Evolutionary conservation across 2,113 vertebrate species (phyloP), one percentile per base, ranked within the genome.

Genomic region (Girardinichthys multiradiatus): DNA sequence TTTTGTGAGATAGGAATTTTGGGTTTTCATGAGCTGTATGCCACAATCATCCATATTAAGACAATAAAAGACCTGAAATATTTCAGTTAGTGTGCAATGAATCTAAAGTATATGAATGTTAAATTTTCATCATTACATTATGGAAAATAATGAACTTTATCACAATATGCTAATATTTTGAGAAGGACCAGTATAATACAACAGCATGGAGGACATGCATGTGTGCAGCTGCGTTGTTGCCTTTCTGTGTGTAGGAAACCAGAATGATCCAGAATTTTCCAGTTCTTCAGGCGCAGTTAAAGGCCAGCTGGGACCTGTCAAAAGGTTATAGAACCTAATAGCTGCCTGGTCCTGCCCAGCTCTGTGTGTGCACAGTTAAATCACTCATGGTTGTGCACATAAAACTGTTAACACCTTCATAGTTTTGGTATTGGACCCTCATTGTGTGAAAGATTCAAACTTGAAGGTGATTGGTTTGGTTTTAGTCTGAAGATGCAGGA

Each of bases 281-380:
- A 72, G 74, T 30, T 68, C 65, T 77, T 74, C 8, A 57, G 70
- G 37, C 51, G 37, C 3, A 39, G 48, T 85, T 80, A 90, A 72
- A 57, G 63, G 68, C 79, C 90, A 90, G 87, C 84, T 91, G 90
- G 89, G 79, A 88, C 57, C 89, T 70, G 80, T 87, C 87, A 84
- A 74, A 71, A 84, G 72, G 79, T 90, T 90, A 90, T 80, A 80
- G 89, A 91, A 91, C 66, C 75, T 89, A 86, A 87, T 81, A 76
- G 83, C 71, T 72, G 81, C 75, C 29, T 63, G 59, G 26, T 73
- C 33, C 64, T 54, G 73, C 31, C 24, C 29, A 37, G 61, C 10
- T 77, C 64, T 68, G 72, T 70, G 71, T 31, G 69, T 26, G 64
- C 33, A 54, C 15, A 35, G 10, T 54, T 35, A 57, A 35, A 26